Conservation (phyloP, 2,888 invertebrate species). For the Drosophila rubida region DNA sequence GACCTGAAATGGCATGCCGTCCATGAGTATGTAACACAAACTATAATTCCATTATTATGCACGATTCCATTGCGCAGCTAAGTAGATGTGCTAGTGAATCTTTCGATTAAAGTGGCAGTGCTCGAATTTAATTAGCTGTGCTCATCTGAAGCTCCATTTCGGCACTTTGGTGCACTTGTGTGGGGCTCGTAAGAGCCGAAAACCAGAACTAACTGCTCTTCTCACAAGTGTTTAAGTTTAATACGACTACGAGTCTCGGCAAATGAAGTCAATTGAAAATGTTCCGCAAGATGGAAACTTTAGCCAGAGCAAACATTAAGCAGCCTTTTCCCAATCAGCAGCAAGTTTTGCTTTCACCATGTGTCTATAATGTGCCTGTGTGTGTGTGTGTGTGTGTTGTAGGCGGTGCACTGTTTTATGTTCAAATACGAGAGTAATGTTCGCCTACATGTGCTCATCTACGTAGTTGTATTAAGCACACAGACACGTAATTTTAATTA, state of each 20-base stretch:
- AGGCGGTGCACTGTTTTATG: neutral
- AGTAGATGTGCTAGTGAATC: neutral
- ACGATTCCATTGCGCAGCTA: neutral
- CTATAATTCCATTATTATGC: neutral
- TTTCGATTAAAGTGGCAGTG: constrained; percentile 19
- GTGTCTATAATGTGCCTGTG: neutral
- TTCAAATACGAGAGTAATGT: constrained; percentile 4
- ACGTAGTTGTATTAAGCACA: neutral
- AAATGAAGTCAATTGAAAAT: constrained; percentile 51
- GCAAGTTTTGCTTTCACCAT: constrained; percentile 1
- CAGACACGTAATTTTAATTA: constrained; percentile 61
- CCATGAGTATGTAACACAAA: neutral
- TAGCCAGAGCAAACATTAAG: constrained; percentile 41
- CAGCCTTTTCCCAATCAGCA: constrained; percentile 33
- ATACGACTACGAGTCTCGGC: constrained; percentile 10
- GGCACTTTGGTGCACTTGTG: constrained; percentile 25
- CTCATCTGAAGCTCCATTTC: constrained; percentile 36
- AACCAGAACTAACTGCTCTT: constrained; percentile 25
- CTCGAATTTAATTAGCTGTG: constrained; percentile 47
- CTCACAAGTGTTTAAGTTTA: constrained; percentile 44
- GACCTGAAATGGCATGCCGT: constrained; percentile 3
- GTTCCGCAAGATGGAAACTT: constrained; percentile 41
- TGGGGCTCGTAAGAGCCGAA: neutral
- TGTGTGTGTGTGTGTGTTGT: neutral
- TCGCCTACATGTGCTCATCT: neutral